Base-by-base conservation (phyloP, 1,140 invertebrate genomes). In the Trichogramma pretiosum region DNA sequence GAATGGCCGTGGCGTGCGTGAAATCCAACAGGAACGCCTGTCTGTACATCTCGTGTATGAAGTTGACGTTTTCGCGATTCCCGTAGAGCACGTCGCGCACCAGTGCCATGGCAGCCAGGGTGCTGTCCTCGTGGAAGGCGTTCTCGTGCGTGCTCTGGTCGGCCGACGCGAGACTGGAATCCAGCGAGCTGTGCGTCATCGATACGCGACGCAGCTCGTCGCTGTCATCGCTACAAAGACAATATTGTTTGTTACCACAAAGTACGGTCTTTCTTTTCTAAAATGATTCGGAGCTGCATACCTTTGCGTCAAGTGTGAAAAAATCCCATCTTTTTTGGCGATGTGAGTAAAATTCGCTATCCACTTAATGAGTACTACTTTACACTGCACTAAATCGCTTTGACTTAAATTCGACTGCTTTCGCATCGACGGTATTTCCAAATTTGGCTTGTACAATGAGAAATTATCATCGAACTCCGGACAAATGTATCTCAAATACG, bases 21-120 rank as follows among this genome's bases (percentile, higher is more conserved):
- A 94, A 93, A 55, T 90, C 88, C 44, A 96, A 72, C 16, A 95
- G 74, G 69, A 96, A 91, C 16, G 92, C 89, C 70, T 97, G 92
- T 40, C 93, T 78, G 59, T 96, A 90, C 22, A 96, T 77, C 73
- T 97, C 93, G 61, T 96, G 88, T 24, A 95, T 82, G 67, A 98
- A 89, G 72, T 97, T 93, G 3, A 98, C 84, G 65, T 98, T 95
- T 51, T 93, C 89, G 36, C 92, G 77, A 39, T 78, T 84, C 22
- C 87, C 84, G 62, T 90, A 94, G 5, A 98, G 75, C 5, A 96
- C 89, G 56, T 91, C 84, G 22, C 87, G 77, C 0, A 93, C 90
- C 40, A 95, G 70, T 18, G 69, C 62, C 36, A 76, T 66, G 37
- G 68, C 67, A 8, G 62, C 60, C 19, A 66, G 52, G 3, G 62